These are phyloP conservation scores for Recurvirostra avosetta DNA, from an alignment of 2,113 vertebrate species.

Conservation along the genomic window DNA sequence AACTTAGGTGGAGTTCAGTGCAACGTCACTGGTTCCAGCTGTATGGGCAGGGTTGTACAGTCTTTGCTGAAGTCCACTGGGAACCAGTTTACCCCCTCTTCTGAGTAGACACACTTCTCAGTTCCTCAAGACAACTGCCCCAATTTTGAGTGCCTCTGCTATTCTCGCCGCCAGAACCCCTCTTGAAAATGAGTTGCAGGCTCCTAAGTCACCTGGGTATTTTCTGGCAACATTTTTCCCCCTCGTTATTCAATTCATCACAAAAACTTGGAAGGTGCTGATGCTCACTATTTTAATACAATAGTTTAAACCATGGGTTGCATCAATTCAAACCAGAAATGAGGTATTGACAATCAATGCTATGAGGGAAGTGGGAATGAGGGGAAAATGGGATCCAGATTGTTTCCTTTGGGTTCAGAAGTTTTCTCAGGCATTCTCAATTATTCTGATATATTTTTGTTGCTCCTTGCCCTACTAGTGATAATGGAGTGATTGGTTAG, in stretches of 20 bases:
- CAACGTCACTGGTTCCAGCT: not conserved
- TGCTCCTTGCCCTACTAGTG: constrained; percentile 30
- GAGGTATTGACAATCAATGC: not conserved
- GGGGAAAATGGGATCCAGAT: not conserved
- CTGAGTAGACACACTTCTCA: not conserved
- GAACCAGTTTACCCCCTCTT: not conserved
- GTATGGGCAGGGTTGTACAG: fast-evolving
- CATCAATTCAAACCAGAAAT: not conserved
- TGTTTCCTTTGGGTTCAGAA: not conserved
- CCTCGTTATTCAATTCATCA: not conserved
- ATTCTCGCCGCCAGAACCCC: not conserved
- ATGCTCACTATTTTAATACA: not conserved
- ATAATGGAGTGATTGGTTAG: constrained; percentile 24
- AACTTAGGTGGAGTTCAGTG: not conserved
- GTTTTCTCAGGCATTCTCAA: constrained; percentile 8
- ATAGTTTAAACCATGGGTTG: not conserved
- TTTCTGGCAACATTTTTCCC: not conserved
- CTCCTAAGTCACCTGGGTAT: not conserved
- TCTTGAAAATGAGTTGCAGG: not conserved
- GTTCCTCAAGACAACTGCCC: not conserved
- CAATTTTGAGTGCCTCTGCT: not conserved
- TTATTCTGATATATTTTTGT: not conserved
- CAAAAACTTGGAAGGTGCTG: not conserved
- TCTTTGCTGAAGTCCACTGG: not conserved
- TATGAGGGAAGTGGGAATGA: not conserved